phyloP scores from a whole-genome alignment of 1,140 invertebrate genomes.

The Subanguina moxae region DNA sequence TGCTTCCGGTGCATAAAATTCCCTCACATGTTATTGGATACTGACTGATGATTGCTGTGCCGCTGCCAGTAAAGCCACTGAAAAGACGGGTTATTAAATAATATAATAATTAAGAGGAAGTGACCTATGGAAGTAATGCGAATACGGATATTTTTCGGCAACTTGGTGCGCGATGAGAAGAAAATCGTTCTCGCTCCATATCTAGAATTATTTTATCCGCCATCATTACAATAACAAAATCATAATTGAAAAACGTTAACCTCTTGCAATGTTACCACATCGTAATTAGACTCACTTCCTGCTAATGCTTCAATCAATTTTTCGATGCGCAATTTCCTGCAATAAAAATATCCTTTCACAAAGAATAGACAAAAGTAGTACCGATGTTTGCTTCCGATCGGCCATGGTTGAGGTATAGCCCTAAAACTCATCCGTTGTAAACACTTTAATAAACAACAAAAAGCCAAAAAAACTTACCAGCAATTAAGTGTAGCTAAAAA shows the following conservation, averaged over 20 bases:
- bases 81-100: background rate
- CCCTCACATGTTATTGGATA: constrained; percentile 79
- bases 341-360: background rate
- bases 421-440: constrained; percentile 73
- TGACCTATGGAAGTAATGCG: constrained; percentile 80
- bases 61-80: constrained; percentile 82
- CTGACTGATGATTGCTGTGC: constrained; percentile 82
- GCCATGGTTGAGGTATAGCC: constrained; percentile 66
- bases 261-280: constrained; percentile 87
- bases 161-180: constrained; percentile 60
- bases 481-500: constrained; percentile 65
- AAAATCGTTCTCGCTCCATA: constrained; percentile 76
- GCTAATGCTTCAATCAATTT: constrained; percentile 74
- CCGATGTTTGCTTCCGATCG: constrained; percentile 67
- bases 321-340: constrained; percentile 67
- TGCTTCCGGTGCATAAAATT: background rate
- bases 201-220: constrained; percentile 52
- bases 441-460: constrained; percentile 12
- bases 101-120: background rate
- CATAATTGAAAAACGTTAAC: constrained; percentile 61
- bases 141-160: constrained; percentile 67
- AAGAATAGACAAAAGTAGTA: background rate
- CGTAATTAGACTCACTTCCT: constrained; percentile 64
- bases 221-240: constrained; percentile 15
- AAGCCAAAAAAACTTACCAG: constrained; percentile 62